Conservation (phyloP, 2,113 vertebrate species). For the Aptenodytes forsteri region DNA sequence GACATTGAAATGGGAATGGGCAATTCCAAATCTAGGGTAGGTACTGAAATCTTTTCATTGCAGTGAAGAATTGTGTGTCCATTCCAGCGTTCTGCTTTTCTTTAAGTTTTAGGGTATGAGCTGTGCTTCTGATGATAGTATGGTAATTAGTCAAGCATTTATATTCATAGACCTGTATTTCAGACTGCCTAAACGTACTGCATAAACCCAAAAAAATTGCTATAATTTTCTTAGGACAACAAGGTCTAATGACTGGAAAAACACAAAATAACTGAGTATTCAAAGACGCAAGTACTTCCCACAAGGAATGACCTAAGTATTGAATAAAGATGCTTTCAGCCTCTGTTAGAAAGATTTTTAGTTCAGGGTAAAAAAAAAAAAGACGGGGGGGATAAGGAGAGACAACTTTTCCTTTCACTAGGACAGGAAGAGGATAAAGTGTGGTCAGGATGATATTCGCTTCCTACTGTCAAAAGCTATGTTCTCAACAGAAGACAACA, state of each 20-base stretch:
- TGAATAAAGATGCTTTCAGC: neutral
- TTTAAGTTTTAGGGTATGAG: neutral
- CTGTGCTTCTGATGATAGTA: neutral
- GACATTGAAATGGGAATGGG: slow-evolving; percentile 85
- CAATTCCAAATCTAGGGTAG: slow-evolving; percentile 87
- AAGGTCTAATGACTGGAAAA: neutral
- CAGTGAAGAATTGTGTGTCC: neutral
- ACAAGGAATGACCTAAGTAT: neutral
- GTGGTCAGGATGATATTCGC: neutral
- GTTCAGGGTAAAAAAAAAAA: neutral
- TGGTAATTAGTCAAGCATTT: neutral
- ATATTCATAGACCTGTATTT: neutral
- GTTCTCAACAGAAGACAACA: neutral
- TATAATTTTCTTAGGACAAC: neutral
- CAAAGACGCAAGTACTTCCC: neutral
- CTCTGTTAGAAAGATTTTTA: neutral
- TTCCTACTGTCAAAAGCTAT: neutral
- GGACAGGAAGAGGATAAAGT: neutral
- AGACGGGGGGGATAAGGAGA: neutral
- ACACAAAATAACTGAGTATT: neutral
- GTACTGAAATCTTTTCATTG: neutral
- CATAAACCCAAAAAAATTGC: neutral
- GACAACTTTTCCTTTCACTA: neutral
- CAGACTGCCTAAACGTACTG: neutral
- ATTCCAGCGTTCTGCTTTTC: neutral